Percentiles rank a stretch among this genome's conserved stretches.
Evolutionary conservation across 1,140 invertebrate genomes (phyloP).

Genomic region (Drosophila pseudoobscura): DNA sequence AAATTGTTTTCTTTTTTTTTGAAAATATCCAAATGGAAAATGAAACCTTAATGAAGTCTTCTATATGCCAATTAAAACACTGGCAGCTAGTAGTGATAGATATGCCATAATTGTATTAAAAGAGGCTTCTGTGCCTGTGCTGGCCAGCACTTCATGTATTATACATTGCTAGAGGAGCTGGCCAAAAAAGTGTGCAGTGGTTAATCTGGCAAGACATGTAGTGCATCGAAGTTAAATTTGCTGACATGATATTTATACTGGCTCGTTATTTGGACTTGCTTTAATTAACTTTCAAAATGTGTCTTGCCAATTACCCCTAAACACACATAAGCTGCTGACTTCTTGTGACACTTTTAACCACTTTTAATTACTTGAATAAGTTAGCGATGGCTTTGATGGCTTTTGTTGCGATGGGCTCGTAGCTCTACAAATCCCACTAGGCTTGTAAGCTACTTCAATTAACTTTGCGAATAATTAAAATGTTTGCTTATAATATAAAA

Average conservation of each 20-base stretch:
- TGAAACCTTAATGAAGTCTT: constrained; percentile 59
- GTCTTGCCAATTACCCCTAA: too few species aligned
- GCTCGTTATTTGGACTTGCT: constrained; percentile 1
- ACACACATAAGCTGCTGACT: too few species aligned
- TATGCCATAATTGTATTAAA: constrained; percentile 45
- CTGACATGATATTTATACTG: not conserved
- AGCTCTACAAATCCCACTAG: too few species aligned
- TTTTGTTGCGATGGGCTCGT: too few species aligned
- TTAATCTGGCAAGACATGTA: constrained; percentile 9
- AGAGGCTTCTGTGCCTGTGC: constrained; percentile 14
- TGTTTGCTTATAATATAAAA: too few species aligned
- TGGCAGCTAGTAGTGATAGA: constrained; percentile 49
- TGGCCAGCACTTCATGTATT: constrained; percentile 47
- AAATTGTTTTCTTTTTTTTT: constrained; percentile 32
- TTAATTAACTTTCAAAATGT: not conserved
- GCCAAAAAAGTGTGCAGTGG: constrained; percentile 6
- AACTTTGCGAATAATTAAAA: too few species aligned
- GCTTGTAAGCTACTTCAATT: too few species aligned
- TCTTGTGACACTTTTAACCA: too few species aligned
- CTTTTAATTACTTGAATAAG: too few species aligned
- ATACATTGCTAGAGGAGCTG: constrained; percentile 46
- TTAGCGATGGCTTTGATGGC: too few species aligned
- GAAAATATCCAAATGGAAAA: constrained; percentile 15
- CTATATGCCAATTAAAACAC: constrained; percentile 68
- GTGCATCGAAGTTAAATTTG: not conserved